Evolutionary conservation across 2,888 invertebrate genomes (phyloP), one percentile per base, ranked within the genome.

Genomic region (Mythimna albipuncta): DNA sequence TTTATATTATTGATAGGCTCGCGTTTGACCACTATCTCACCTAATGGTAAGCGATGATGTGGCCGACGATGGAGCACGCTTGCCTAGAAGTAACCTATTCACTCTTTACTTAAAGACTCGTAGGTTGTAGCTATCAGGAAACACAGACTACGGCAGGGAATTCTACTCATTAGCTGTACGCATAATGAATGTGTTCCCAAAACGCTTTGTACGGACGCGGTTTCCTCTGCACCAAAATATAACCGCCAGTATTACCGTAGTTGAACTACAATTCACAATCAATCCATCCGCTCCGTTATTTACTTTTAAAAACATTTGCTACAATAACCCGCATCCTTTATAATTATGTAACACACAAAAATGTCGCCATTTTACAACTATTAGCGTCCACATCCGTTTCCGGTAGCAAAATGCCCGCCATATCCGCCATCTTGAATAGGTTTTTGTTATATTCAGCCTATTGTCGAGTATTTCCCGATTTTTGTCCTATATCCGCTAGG

Each of bases 361-460:
- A 82, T 79, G 76, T 77, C 74, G 66, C 82, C 74, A 82, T 83
- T 77, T 77, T 81, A 67, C 69, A 54, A 69, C 80, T 81, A 82
- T 79, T 82, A 81, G 69, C 55, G 93, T 90, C 59, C 72, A 89
- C 94, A 91, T 93, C 93, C 94, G 93, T 91, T 91, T 94, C 93
- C 94, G 93, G 89, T 85, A 72, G 84, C 86, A 89, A 91, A 88
- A 90, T 91, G 91, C 89, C 91, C 88, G 89, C 69, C 79, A 65
- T 82, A 75, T 84, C 83, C 84, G 83, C 64, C 68, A 77, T 84
- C 82, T 82, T 84, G 64, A 77, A 84, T 84, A 81, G 81, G 86
- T 90, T 89, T 89, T 47, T 89, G 90, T 89, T 74, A 65, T 47
- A 47, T 68, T 72, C n/a, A 62, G 59, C 64, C 71, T 74, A 85